Evolutionary conservation across 2,888 invertebrate genomes (phyloP), one percentile per base, ranked within the genome.

Genomic region (Spodoptera exigua): DNA sequence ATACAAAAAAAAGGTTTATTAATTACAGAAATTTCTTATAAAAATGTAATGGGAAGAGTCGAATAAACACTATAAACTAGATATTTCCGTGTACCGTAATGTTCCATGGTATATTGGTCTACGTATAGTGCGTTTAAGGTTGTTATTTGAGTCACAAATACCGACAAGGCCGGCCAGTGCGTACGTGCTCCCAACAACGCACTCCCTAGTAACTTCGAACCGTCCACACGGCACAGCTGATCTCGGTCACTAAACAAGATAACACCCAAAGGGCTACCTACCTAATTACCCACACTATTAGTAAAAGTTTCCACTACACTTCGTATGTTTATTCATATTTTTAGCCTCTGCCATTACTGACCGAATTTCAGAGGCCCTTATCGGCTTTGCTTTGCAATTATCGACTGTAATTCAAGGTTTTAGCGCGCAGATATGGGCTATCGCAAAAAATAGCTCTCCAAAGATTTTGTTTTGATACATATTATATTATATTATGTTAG

Each of bases 181-280:
- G 80, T 89, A 90, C 90, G 89, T 90, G 90, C 74, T 76, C 57
- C 44, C 58, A 14, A 48, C 41, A 81, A 76, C 84, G 84, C 83
- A 80, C 67, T 75, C 78, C 49, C 55, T 52, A 61, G 44, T 66
- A 39, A 58, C 43, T 55, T 45, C 63, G 79, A 75, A 76, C 79
- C 54, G 61, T 46, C 21, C 60, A 48, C 60, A 48, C 40, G 52
- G 44, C 46, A 54, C 67, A 60, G 48, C 61, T 61, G 49, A 65
- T 61, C 70, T 70, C 53, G 44, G 56, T 46, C 35, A 61, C 17
- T 18, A 40, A 43, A 46, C 36, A 27, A 43, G 58, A 70, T 63
- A 72, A 64, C 41, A 35, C 35, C 12, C 13, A 35, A 39, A 52
- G 68, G 63, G 54, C 49, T 27, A 27, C 27, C 49, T 34, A 43